Evolutionary conservation across 2,113 vertebrate genomes (phyloP).

Genomic region (Oophaga pumilio): DNA sequence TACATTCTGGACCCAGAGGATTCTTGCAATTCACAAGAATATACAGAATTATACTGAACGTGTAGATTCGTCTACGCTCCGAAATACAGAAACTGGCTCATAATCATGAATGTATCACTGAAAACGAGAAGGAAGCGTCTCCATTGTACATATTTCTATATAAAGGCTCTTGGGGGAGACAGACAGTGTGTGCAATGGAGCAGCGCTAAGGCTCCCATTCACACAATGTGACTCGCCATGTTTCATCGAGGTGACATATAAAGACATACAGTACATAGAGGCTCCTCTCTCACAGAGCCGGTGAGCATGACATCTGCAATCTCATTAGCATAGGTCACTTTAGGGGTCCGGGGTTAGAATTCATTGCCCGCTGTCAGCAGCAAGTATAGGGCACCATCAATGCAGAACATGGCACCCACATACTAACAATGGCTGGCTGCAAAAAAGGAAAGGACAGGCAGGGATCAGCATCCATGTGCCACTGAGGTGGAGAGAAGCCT

Average conservation of each 20-base stretch:
- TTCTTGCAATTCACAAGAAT: background rate
- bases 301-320: conserved; percentile 43
- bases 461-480: conserved; percentile 14
- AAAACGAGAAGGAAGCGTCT: background rate
- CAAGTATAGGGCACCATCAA: background rate
- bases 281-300: conserved; percentile 25
- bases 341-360: background rate
- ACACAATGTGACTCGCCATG: conserved; percentile 21
- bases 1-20: background rate
- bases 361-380: background rate
- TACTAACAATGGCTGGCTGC: conserved; percentile 48
- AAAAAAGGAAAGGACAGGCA: background rate
- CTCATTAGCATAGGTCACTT: conserved; percentile 53
- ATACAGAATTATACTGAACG: background rate
- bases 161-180: conserved; percentile 4
- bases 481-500: no score
- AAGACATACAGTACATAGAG: conserved; percentile 55
- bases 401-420: conserved; percentile 46
- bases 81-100: background rate
- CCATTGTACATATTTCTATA: background rate
- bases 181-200: conserved; percentile 41
- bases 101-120: background rate
- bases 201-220: conserved; percentile 17
- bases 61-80: background rate
- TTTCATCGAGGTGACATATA: conserved; percentile 28